These are phyloP conservation scores for Diadophis punctatus DNA, from an alignment of 2,113 vertebrate genomes.

Conservation along the genomic window DNA sequence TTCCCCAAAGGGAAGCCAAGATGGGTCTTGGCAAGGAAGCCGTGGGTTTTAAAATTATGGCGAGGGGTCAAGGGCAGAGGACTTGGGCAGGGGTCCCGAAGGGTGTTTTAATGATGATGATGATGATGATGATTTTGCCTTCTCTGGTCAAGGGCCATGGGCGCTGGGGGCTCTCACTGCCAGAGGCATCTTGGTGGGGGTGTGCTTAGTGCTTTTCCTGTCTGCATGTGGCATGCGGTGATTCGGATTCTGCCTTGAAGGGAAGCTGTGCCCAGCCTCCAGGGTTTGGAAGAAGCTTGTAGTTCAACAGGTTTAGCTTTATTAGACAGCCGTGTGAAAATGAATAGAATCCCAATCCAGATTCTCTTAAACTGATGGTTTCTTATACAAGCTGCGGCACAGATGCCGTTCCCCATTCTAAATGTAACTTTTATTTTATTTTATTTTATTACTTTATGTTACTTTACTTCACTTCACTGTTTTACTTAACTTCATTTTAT, in stretches of 20 bases:
- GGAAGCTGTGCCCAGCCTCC: too few relatives aligned
- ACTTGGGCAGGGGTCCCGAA: conserved; percentile 16
- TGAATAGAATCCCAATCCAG: not conserved
- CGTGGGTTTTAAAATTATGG: not conserved
- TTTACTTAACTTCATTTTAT: too few relatives aligned
- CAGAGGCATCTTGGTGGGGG: not conserved
- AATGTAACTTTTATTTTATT: not conserved
- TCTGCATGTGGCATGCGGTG: not conserved
- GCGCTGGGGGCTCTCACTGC: not conserved
- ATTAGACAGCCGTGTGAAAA: too few relatives aligned
- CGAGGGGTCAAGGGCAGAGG: not conserved
- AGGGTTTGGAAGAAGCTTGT: not conserved
- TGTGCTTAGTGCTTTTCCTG: not conserved
- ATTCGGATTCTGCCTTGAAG: not conserved
- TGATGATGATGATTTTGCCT: not conserved
- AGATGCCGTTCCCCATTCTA: not conserved
- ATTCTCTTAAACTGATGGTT: not conserved
- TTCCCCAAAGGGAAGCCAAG: conserved; percentile 43
- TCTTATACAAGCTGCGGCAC: not conserved
- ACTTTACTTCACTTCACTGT: not conserved
- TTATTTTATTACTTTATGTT: not conserved
- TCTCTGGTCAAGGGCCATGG: not conserved
- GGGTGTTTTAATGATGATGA: not conserved
- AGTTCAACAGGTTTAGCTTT: not conserved
- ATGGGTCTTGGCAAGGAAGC: not conserved